Conservation (phyloP, 2,797 vertebrate species). For the Gymnothorax reevesii region DNA sequence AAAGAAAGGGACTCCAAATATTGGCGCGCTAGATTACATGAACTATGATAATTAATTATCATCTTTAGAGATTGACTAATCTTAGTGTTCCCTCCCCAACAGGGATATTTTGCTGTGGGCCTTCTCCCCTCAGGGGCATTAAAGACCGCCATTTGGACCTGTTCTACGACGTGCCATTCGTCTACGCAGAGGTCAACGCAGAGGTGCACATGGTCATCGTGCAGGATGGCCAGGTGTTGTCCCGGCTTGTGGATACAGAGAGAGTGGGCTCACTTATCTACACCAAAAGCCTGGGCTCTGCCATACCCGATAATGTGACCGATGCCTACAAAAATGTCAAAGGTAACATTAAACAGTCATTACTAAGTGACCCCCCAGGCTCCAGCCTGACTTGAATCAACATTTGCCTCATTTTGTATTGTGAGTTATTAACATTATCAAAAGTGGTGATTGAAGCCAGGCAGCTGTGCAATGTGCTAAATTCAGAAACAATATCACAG, state of each 20-base stretch:
- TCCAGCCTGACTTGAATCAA: neutral
- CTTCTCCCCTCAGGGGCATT: conserved; percentile 83
- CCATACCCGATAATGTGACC: conserved; percentile 77
- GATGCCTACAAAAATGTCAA: conserved; percentile 79
- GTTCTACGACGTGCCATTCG: conserved; percentile 81
- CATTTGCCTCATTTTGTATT: neutral
- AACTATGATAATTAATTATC: neutral
- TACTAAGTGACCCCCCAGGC: neutral
- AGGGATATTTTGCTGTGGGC: conserved; percentile 89
- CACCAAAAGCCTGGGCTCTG: conserved; percentile 80
- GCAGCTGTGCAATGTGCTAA: neutral
- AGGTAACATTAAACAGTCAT: conserved; percentile 49
- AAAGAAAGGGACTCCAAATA: neutral
- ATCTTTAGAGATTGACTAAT: neutral
- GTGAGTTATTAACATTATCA: neutral
- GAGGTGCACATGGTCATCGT: conserved; percentile 74
- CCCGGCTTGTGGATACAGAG: conserved; percentile 66
- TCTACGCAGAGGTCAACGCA: conserved; percentile 88
- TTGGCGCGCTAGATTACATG: neutral
- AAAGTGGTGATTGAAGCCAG: neutral
- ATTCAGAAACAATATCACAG: neutral
- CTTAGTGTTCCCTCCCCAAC: neutral
- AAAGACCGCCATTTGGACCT: conserved; percentile 71
- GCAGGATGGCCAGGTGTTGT: conserved; percentile 63
- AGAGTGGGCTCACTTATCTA: conserved; percentile 84